phyloP scores from a whole-genome alignment of 2,888 invertebrate genomes.

The Bellardia bayeri region DNA sequence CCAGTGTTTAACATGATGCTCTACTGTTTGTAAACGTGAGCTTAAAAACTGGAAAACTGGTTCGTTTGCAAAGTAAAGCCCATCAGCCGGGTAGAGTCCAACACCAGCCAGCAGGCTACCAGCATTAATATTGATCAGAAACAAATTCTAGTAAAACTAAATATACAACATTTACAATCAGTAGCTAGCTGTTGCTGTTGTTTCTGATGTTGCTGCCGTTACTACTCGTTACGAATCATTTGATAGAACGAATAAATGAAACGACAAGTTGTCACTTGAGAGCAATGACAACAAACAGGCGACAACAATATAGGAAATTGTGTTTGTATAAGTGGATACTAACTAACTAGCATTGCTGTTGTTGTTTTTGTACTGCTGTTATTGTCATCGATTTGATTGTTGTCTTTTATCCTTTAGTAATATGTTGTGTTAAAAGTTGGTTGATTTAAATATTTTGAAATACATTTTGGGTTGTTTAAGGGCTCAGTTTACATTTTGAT shows the following conservation, averaged over 20 bases:
- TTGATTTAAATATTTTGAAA: background rate
- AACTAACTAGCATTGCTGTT: slow-evolving; percentile 49
- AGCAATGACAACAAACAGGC: slow-evolving; percentile 67
- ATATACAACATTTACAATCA: slow-evolving; percentile 23
- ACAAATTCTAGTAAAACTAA: slow-evolving; percentile 22
- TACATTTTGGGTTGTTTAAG: too few relatives aligned
- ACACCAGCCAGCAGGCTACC: slow-evolving; percentile 19
- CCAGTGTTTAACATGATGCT: slow-evolving; percentile 45
- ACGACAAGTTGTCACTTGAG: slow-evolving; percentile 75
- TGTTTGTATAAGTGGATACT: background rate
- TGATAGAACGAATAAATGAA: slow-evolving; percentile 72
- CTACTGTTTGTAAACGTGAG: slow-evolving; percentile 8
- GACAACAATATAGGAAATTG: slow-evolving; percentile 59
- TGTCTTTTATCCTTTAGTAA: background rate
- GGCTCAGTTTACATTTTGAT: too few relatives aligned
- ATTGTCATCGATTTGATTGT: slow-evolving; percentile 13
- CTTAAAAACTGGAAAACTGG: slow-evolving; percentile 50
- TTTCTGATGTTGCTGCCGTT: slow-evolving; percentile 22
- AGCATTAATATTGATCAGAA: slow-evolving; percentile 30
- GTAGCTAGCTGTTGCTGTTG: slow-evolving; percentile 39
- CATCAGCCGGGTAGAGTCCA: background rate
- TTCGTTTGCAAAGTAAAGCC: slow-evolving; percentile 25
- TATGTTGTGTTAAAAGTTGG: background rate
- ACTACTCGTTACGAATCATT: slow-evolving; percentile 52
- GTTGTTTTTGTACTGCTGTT: slow-evolving; percentile 44